phyloP scores from a whole-genome alignment of 2,888 invertebrate species.

The Cephus runcator region DNA sequence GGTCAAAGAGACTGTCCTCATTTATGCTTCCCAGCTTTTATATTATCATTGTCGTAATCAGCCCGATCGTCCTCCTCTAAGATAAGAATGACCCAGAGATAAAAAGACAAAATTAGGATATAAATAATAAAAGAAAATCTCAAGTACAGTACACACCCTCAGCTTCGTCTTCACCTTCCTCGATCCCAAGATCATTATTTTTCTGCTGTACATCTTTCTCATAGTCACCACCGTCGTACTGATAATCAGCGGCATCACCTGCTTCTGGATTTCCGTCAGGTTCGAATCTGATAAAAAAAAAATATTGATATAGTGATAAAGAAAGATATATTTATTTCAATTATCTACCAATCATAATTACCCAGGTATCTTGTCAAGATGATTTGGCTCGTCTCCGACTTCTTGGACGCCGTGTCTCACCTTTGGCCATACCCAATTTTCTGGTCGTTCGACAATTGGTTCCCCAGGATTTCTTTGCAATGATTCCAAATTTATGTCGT shows the following conservation, averaged over 20 bases:
- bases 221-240: constrained; percentile 52
- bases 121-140: background rate
- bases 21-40: constrained; percentile 32
- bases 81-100: constrained; percentile 10
- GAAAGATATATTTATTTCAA: background rate
- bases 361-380: constrained; percentile 50
- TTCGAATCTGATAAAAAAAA: constrained; percentile 44
- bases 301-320: background rate
- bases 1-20: constrained; percentile 15
- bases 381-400: constrained; percentile 58
- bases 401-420: constrained; percentile 55
- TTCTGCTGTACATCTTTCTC: constrained; percentile 55
- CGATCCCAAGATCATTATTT: constrained; percentile 50
- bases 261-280: constrained; percentile 44
- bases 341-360: constrained; percentile 23
- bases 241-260: constrained; percentile 49
- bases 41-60: constrained; percentile 42
- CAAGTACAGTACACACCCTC: constrained; percentile 43
- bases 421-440: constrained; percentile 41
- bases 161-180: constrained; percentile 58
- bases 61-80: constrained; percentile 16
- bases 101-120: background rate
- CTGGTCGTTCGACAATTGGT: constrained; percentile 32
- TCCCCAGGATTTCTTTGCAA: constrained; percentile 39
- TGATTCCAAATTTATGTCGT: constrained; percentile 32